phyloP scores from a whole-genome alignment of 2,113 vertebrate species.

The Maccullochella peelii region DNA sequence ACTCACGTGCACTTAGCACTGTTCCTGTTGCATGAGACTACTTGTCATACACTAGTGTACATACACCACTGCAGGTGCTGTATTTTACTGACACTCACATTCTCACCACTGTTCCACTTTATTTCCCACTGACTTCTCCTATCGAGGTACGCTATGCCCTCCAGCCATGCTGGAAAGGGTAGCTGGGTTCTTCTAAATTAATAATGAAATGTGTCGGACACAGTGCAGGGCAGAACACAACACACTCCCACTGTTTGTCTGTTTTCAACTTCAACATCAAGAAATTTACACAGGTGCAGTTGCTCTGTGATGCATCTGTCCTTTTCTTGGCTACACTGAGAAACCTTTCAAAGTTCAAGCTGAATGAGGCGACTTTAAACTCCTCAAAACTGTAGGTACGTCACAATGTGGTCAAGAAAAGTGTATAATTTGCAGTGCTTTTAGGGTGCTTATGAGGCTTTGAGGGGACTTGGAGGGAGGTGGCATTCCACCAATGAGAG shows the following conservation, averaged over 20 bases:
- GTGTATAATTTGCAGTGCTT: constrained; percentile 34
- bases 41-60: no score
- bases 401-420: constrained; percentile 7
- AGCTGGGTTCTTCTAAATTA: constrained; percentile 22
- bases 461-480: constrained; percentile 36
- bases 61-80: no score
- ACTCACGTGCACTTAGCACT: neutral
- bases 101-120: neutral
- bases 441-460: constrained; percentile 36
- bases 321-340: neutral
- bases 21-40: neutral
- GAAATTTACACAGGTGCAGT: neutral
- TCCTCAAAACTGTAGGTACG: constrained; percentile 11
- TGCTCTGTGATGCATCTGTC: neutral
- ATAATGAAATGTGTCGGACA: constrained; percentile 43
- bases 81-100: neutral
- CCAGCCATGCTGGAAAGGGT: constrained; percentile 9
- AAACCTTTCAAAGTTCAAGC: neutral
- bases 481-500: constrained; percentile 43
- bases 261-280: neutral
- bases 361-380: constrained; percentile 12
- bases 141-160: neutral
- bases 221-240: constrained; percentile 20
- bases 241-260: neutral
- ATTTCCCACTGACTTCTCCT: constrained; percentile 15